These are phyloP conservation scores for Actinia equina DNA, from an alignment of 64 coral and sea anemone species.

Conservation along the genomic window DNA sequence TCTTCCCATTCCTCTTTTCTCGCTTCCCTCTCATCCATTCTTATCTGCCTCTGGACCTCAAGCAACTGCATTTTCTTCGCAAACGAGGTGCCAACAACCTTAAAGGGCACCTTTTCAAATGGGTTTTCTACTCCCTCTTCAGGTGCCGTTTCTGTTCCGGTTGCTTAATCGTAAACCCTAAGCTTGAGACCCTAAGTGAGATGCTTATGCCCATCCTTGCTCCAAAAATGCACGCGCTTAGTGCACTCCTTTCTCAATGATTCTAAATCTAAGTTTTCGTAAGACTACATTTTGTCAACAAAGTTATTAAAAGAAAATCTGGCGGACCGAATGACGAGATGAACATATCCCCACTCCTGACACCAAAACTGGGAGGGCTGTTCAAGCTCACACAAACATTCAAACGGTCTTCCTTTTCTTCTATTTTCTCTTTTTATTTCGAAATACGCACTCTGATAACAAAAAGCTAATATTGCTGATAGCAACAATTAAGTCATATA, in stretches of 20 bases:
- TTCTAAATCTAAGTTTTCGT: conserved; percentile 4
- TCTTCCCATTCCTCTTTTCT: not conserved
- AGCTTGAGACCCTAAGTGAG: not conserved
- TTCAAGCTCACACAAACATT: conserved; percentile 21
- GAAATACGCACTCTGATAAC: too few relatives aligned
- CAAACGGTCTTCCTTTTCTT: too few relatives aligned
- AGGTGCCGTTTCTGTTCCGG: not conserved
- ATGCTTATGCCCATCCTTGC: not conserved
- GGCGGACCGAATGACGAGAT: too few relatives aligned
- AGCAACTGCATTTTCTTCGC: too few relatives aligned
- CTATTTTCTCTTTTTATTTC: too few relatives aligned
- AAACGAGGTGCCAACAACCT: too few relatives aligned
- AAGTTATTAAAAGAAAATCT: too few relatives aligned
- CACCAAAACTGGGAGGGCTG: conserved; percentile 59
- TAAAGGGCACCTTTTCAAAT: too few relatives aligned
- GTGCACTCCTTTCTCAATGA: not conserved
- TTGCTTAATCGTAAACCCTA: not conserved
- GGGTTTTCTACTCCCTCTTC: not conserved
- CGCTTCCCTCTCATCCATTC: too few relatives aligned
- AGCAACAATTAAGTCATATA: too few relatives aligned
- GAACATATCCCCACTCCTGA: conserved; percentile 1
- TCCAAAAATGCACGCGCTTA: not conserved
- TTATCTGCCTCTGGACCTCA: conserved; percentile 23
- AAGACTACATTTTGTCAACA: not conserved
- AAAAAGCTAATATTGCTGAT: too few relatives aligned